Base-by-base conservation (phyloP, 2,888 invertebrate genomes). In the Melanostoma mellinum region DNA sequence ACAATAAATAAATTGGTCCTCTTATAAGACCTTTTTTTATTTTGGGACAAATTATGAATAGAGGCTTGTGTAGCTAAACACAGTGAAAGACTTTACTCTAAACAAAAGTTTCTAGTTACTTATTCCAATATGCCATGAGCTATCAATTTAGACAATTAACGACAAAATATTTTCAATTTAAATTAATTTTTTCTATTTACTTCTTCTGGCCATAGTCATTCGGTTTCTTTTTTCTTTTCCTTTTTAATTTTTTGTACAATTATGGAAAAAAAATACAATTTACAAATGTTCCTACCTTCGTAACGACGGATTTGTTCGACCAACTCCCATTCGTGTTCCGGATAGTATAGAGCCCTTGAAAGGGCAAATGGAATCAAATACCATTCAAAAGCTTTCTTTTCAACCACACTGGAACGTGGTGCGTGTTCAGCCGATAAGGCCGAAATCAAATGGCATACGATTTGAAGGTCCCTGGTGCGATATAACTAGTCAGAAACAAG, bases 401-500 rank as follows among this genome's bases (percentile, higher is more conserved):
- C 86, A 88, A 87, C 89, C 89, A 5, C 89, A 91, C 2, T 88
- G 89, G 67, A 85, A 86, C 5, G 79, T 87, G 0, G 76, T 71
- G 9, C 90, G 89, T 35, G 86, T 88, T 0, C 79, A 86, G 30
- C 88, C 91, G 32, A 90, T 91, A 61, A 69, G 87, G 0, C 91
- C 91, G 4, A 86, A 86, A 68, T 88, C 87, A 60, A 89, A 89
- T 58, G 89, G 89, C 0, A 68, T 90, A 46, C 87, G 88, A 8
- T 90, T 90, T 38, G 87, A 87, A 68, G 93, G 93, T 0, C 95
- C 95, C 10, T 94, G 95, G 92, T 94, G 95, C 91, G 94, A 94
- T 85, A 90, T 94, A 72, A 95, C 95, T 3, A 95, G 95, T 0
- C 94, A 95, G 85, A 94, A 95, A 48, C 95, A 95, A 88, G 95